Evolutionary conservation across 1,140 invertebrate genomes (phyloP).

Genomic region (Drosophila micromelanica): DNA sequence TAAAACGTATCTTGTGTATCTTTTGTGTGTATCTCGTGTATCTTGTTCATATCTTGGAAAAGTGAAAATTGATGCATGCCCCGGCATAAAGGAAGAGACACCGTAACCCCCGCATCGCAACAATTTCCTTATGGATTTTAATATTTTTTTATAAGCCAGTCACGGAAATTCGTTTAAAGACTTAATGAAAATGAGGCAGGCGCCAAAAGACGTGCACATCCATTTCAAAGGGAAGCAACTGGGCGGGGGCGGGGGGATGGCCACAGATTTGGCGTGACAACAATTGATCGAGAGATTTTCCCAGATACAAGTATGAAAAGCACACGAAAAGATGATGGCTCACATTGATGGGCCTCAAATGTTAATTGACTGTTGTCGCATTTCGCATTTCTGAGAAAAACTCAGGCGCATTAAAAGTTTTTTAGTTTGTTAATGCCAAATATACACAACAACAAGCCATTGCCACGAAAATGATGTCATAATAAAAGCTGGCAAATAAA

Average conservation of each 20-base stretch:
- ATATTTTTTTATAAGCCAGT: slow-evolving; percentile 80
- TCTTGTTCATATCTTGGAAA: slow-evolving; percentile 68
- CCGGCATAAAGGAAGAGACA: slow-evolving; percentile 53
- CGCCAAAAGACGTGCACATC: slow-evolving; percentile 56
- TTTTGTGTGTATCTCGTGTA: slow-evolving; percentile 50
- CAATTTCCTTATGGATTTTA: slow-evolving; percentile 79
- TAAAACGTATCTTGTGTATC: slow-evolving; percentile 41
- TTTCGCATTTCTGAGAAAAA: slow-evolving; percentile 16
- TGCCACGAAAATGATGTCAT: slow-evolving; percentile 66
- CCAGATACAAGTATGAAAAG: background rate
- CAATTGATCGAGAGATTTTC: slow-evolving; percentile 24
- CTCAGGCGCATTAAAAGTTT: slow-evolving; percentile 18
- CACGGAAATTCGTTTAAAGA: slow-evolving; percentile 71
- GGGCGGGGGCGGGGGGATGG: background rate
- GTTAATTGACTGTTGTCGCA: slow-evolving; percentile 36
- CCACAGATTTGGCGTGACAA: slow-evolving; percentile 27
- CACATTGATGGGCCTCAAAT: slow-evolving; percentile 16
- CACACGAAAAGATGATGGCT: slow-evolving; percentile 3
- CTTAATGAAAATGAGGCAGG: slow-evolving; percentile 67
- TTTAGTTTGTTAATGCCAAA: slow-evolving; percentile 51
- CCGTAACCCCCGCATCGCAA: slow-evolving; percentile 37
- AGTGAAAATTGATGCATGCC: slow-evolving; percentile 81
- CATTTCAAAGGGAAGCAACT: background rate
- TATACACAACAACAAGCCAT: slow-evolving; percentile 33
- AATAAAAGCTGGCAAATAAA: slow-evolving; percentile 51